phyloP scores from a whole-genome alignment of 1,140 invertebrate species.

The Whitmania pigra region DNA sequence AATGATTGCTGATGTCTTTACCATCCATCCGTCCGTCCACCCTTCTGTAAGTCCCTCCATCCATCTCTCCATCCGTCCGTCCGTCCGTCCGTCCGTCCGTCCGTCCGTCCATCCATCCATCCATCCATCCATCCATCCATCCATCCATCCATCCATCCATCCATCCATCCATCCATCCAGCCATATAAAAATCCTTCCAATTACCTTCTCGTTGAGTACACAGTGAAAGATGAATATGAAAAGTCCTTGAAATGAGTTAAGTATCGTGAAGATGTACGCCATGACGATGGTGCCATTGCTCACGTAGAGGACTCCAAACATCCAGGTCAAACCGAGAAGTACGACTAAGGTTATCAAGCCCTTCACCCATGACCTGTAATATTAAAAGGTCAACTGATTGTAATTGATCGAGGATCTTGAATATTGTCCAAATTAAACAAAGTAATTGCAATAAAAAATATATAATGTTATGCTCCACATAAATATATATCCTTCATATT shows the following conservation, averaged over 20 bases:
- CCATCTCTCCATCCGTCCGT: too few species aligned
- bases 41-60: too few species aligned
- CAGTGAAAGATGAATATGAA: slow-evolving; percentile 92
- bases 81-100: too few species aligned
- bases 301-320: slow-evolving; percentile 71
- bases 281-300: slow-evolving; percentile 55
- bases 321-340: slow-evolving; percentile 74
- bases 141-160: slow-evolving; percentile 3
- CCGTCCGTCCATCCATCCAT: too few species aligned
- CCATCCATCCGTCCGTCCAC: too few species aligned
- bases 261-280: slow-evolving; percentile 76
- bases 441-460: too few species aligned
- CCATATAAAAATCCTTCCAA: background rate
- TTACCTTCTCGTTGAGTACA: slow-evolving; percentile 80
- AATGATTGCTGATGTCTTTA: too few species aligned
- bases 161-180: background rate
- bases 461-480: too few species aligned
- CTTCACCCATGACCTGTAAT: slow-evolving; percentile 64
- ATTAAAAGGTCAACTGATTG: slow-evolving; percentile 29
- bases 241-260: slow-evolving; percentile 80
- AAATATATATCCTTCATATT: too few species aligned
- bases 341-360: slow-evolving; percentile 70
- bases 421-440: too few species aligned
- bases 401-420: too few species aligned
- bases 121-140: too few species aligned